Percentiles rank a stretch among this genome's conserved stretches.
Conservation (phyloP, 2,113 vertebrate genomes). For the human region GRCh38 chr6:169234501-169235000, state of each 20-base stretch:
- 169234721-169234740: conserved; percentile 89
- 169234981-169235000: not conserved
- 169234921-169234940: not conserved
- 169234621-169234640: not conserved
- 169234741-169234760: conserved; percentile 92
- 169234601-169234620: not conserved
- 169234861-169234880: conserved; percentile 94
- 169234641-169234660: not conserved
- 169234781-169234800: conserved; percentile 92
- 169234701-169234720: too few species aligned
- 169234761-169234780: conserved; percentile 87
- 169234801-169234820: conserved; percentile 92
- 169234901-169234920: conserved; percentile 89
- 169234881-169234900: conserved; percentile 97
- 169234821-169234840: conserved; percentile 90
- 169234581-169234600: not conserved
- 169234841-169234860: conserved; percentile 94
- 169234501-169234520: too few species aligned
- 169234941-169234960: not conserved
- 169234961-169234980: not conserved
- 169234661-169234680: not conserved
- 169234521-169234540: too few species aligned
- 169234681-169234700: not conserved
- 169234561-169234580: not conserved
- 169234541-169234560: not conserved